Percentiles rank a stretch among this genome's conserved stretches.
phyloP scores from a whole-genome alignment of 2,113 vertebrate genomes.

The Hucho hucho region DNA sequence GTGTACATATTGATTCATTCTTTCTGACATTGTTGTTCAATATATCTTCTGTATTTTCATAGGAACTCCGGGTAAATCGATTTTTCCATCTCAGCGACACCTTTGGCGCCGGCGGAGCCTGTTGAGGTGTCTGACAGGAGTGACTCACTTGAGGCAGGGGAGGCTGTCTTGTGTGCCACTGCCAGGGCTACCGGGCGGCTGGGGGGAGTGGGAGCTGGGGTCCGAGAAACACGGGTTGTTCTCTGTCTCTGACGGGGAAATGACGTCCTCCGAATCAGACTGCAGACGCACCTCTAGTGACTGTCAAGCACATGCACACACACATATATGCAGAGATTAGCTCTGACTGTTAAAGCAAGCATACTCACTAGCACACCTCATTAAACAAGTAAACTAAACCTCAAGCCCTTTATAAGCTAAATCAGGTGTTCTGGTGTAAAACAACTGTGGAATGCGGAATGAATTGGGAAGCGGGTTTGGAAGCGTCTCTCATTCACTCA shows the following conservation, averaged over 20 bases:
- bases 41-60: too few species aligned
- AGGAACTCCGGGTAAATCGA: too few species aligned
- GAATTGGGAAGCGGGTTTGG: too few species aligned
- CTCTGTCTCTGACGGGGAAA: constrained; percentile 89
- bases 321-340: constrained; percentile 7
- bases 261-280: constrained; percentile 88
- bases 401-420: too few species aligned
- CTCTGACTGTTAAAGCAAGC: neutral
- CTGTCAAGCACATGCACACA: constrained; percentile 62
- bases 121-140: neutral
- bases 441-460: too few species aligned
- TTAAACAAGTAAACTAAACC: too few species aligned
- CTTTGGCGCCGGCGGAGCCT: too few species aligned
- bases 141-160: constrained; percentile 87
- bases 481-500: constrained; percentile 71
- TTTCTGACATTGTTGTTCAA: too few species aligned
- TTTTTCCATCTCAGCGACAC: too few species aligned
- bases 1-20: neutral
- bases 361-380: neutral
- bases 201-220: constrained; percentile 82
- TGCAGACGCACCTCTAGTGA: constrained; percentile 91
- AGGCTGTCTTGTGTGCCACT: constrained; percentile 83
- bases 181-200: constrained; percentile 82
- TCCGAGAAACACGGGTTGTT: constrained; percentile 84
- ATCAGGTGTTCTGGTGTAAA: too few species aligned